Base-by-base conservation (phyloP, 2,797 vertebrate genomes). In the Paratrypauchen microcephalus region DNA sequence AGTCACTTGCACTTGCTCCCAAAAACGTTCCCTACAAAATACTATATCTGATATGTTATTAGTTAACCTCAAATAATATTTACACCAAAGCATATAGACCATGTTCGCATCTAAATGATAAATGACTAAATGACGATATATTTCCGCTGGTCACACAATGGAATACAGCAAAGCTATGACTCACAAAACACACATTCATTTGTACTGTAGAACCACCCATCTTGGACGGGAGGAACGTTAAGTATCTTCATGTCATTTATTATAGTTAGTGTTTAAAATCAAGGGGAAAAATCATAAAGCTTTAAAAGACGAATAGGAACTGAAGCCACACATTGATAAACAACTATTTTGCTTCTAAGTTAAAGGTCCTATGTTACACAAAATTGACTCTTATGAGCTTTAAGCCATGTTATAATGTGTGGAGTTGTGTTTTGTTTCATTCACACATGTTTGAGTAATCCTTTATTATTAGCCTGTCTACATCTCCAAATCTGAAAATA, bases 181-280 rank as follows among this genome's bases (percentile, higher is more conserved):
- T 87, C 75, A 70, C 73, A 57, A 48, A 52, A 82, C 41, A 81
- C 5, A 72, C 2, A 26, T 54, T 30, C 75, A 77, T 70, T 79
- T 62, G 28, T 39, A 76, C 71, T 72, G 73, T 48, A 64, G 32
- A 72, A 72, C 83, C 73, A 74, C 77, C 75, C 70, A 75, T 65
- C 65, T 13, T 45, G 39, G 39, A 13, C 4, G 3, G 15, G n/a
- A 28, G 21, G 60, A 66, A 64, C 21, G n/a, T 59, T 65, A 8
- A 12, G 65, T 73, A 12, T 68, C 70, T 66, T 66, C 15, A n/a
- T 8, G 7, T 57, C 56, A 32, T 71, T 62, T 54, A 55, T 78
- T 73, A 70, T 69, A 72, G 73, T 55, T 45, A 15, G 2, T 45
- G 41, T 45, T 2, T 41, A 41, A 13, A 13, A 3, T 41, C 39